These are phyloP conservation scores for Fulmarus glacialis DNA, from an alignment of 2,113 vertebrate genomes.

Conservation along the genomic window DNA sequence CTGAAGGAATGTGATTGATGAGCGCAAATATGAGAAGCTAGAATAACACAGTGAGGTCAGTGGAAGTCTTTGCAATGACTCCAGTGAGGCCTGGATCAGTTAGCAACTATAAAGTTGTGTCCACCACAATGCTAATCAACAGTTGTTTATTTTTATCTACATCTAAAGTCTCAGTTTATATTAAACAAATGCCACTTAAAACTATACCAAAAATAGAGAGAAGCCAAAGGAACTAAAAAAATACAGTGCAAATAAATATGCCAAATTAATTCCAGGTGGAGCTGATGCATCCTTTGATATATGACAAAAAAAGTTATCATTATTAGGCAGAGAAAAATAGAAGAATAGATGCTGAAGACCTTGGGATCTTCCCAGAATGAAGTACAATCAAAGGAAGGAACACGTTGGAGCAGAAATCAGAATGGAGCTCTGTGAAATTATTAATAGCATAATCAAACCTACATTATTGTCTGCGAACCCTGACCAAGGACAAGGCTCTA, in stretches of 20 bases:
- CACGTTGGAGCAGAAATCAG: background rate
- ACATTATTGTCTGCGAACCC: background rate
- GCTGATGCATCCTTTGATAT: background rate
- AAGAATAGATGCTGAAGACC: background rate
- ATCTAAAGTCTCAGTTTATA: background rate
- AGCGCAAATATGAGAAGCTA: background rate
- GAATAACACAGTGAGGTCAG: background rate
- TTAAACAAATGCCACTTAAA: background rate
- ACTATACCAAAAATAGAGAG: background rate
- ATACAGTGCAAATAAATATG: background rate
- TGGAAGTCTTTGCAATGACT: background rate
- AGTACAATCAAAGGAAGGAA: background rate
- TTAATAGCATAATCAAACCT: background rate
- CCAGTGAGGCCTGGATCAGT: background rate
- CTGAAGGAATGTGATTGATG: background rate
- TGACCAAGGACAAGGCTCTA: background rate
- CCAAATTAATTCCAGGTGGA: background rate
- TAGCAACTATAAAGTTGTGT: background rate
- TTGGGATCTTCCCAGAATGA: background rate
- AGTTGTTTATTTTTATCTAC: background rate
- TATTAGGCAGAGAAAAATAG: background rate
- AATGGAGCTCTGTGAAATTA: background rate
- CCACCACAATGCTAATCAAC: background rate
- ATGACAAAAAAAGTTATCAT: background rate
- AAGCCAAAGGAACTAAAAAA: background rate